Evolutionary conservation across 2,113 vertebrate genomes (phyloP).

Genomic region (Rynchops niger): DNA sequence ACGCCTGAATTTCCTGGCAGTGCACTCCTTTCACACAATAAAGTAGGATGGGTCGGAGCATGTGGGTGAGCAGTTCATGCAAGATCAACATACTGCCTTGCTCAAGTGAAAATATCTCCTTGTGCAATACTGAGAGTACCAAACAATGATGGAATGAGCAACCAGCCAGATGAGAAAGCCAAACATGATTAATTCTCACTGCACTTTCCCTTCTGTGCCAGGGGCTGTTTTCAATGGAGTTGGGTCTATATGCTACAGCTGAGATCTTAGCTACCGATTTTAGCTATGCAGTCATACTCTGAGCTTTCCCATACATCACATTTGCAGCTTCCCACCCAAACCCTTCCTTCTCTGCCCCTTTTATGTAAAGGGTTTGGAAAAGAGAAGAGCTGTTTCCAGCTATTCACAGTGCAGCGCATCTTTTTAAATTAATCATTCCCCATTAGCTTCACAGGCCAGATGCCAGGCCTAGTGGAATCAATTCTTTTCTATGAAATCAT

Average conservation of each 20-base stretch:
- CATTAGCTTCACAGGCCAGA: background rate
- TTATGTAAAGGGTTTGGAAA: background rate
- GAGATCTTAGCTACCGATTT: background rate
- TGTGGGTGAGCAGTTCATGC: slow-evolving; percentile 12
- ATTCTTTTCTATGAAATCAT: background rate
- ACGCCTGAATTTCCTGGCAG: background rate
- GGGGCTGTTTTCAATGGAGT: background rate
- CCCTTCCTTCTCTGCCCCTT: background rate
- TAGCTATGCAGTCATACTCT: background rate
- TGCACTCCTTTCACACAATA: background rate
- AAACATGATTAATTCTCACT: background rate
- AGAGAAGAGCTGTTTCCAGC: background rate
- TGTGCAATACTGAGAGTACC: background rate
- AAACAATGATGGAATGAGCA: background rate
- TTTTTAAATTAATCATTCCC: background rate
- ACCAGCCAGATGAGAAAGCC: background rate
- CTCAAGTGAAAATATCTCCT: slow-evolving; percentile 34
- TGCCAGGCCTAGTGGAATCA: background rate
- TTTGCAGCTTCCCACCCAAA: background rate
- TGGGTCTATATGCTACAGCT: background rate
- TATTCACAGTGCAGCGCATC: background rate
- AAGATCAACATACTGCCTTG: background rate
- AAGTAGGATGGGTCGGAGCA: background rate
- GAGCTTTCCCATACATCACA: background rate
- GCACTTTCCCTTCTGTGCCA: background rate